Conservation (phyloP, 2,888 invertebrate genomes). For the Halocaridina rubra region DNA sequence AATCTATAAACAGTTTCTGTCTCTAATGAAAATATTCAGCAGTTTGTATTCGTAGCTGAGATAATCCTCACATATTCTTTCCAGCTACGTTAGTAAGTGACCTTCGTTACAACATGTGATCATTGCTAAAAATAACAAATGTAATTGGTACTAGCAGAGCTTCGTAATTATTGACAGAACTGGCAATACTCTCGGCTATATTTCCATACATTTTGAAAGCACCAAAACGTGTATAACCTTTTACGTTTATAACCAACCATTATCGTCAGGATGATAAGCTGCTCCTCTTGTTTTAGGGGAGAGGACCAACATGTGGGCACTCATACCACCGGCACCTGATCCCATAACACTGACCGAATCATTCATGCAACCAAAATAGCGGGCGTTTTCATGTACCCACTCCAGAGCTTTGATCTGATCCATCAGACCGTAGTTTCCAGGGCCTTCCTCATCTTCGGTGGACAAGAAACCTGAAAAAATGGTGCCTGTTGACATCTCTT, state of each 20-base stretch:
- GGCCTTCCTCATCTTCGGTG: conserved; percentile 54
- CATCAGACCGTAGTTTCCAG: conserved; percentile 62
- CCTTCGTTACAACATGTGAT: no score
- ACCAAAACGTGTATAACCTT: no score
- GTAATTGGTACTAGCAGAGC: no score
- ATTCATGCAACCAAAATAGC: conserved; percentile 61
- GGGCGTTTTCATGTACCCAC: conserved; percentile 50
- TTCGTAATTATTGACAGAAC: no score
- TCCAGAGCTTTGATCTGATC: conserved; percentile 60
- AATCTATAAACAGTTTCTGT: no score
- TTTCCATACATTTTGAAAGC: neutral
- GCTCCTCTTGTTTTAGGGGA: conserved; percentile 49
- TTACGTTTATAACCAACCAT: no score
- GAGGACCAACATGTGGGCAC: conserved; percentile 47
- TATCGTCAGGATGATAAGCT: conserved; percentile 30
- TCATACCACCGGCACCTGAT: conserved; percentile 58
- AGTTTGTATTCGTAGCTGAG: no score
- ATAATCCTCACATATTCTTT: no score
- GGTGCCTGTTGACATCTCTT: neutral
- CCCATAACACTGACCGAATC: conserved; percentile 59
- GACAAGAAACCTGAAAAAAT: conserved; percentile 61
- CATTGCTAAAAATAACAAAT: no score
- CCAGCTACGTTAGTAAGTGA: no score
- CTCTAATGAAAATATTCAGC: no score
- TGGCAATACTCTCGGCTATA: neutral